phyloP scores from a whole-genome alignment of 1,140 invertebrate species.

The Parapsyche elsis region DNA sequence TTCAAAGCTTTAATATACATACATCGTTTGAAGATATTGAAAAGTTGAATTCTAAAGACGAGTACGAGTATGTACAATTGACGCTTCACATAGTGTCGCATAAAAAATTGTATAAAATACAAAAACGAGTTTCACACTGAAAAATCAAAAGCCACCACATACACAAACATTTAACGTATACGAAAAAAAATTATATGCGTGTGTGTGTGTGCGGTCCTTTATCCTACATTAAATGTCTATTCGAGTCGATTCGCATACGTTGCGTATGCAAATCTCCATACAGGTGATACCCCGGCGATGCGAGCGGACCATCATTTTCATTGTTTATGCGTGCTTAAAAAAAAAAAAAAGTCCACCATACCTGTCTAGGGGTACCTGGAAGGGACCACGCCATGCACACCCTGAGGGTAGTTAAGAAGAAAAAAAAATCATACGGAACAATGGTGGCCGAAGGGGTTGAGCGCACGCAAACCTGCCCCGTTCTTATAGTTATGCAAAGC shows the following conservation, averaged over 20 bases:
- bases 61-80: too few species aligned
- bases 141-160: background rate
- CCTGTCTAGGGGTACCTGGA: conserved; percentile 10
- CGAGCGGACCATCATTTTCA: conserved; percentile 38
- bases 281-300: conserved; percentile 40
- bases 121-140: background rate
- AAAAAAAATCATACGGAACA: conserved; percentile 38
- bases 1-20: too few species aligned
- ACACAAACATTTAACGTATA: background rate
- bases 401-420: conserved; percentile 13
- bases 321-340: conserved; percentile 22
- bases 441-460: conserved; percentile 32
- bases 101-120: background rate
- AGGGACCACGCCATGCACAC: background rate
- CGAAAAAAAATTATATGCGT: background rate
- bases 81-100: background rate
- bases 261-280: conserved; percentile 32
- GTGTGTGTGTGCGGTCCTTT: background rate
- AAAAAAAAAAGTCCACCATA: conserved; percentile 27
- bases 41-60: too few species aligned
- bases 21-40: too few species aligned
- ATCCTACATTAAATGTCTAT: conserved; percentile 29
- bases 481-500: conserved; percentile 33
- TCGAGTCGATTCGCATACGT: background rate
- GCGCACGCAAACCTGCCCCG: conserved; percentile 9